A percentile compares a stretch with the other conserved stretches of the same genome.
Conservation (phyloP, 2,888 invertebrate species). For the Cheilosia vulpina region DNA sequence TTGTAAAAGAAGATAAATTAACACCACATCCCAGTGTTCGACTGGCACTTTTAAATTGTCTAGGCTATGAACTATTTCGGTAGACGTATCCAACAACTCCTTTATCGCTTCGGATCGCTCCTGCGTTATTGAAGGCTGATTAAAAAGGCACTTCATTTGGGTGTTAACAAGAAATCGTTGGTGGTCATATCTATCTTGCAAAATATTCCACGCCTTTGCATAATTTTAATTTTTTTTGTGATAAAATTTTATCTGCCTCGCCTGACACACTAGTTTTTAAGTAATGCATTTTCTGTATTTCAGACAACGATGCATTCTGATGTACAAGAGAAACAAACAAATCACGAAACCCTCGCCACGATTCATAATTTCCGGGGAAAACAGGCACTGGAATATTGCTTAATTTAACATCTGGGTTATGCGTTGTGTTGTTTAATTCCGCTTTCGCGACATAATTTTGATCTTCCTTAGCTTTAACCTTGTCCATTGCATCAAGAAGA, state of each 20-base stretch:
- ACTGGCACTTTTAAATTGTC: too few relatives aligned
- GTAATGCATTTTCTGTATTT: conserved; percentile 26
- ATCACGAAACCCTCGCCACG: conserved; percentile 12
- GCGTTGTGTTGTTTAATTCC: not conserved
- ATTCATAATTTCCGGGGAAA: not conserved
- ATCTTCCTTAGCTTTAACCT: not conserved
- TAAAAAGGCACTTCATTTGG: not conserved
- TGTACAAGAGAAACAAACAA: conserved; percentile 14
- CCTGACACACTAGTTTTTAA: conserved; percentile 12
- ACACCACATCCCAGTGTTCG: too few relatives aligned
- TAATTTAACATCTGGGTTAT: not conserved
- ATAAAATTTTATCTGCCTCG: conserved; percentile 18
- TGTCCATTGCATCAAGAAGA: not conserved
- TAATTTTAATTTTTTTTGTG: too few relatives aligned
- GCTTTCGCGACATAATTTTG: not conserved
- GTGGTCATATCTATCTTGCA: not conserved
- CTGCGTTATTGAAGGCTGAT: not conserved
- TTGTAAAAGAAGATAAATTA: not conserved
- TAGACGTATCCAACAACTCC: not conserved
- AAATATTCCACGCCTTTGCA: not conserved
- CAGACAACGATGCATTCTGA: conserved; percentile 8
- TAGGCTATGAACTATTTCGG: not conserved
- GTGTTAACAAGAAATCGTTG: not conserved
- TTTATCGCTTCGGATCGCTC: too few relatives aligned
- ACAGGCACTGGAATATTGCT: conserved; percentile 7